These are phyloP conservation scores for Hydrozoanthus tunicans DNA, from an alignment of 64 coral and sea anemone genomes.

Conservation along the genomic window DNA sequence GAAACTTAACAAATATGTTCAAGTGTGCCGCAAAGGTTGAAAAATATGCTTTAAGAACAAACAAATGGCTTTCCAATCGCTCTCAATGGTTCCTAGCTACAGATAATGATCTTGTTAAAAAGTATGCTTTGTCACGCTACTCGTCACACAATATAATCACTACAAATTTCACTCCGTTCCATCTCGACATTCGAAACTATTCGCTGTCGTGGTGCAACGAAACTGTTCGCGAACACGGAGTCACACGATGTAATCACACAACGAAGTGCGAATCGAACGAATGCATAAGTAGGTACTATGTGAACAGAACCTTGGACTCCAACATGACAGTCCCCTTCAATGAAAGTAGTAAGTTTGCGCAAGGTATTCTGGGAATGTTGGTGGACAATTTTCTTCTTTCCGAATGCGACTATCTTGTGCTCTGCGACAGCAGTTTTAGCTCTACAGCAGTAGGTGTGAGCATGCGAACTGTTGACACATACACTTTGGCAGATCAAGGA, in stretches of 20 bases:
- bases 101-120: slow-evolving; percentile 64
- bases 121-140: slow-evolving; percentile 44
- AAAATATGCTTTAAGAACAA: slow-evolving; percentile 34
- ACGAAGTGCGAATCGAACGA: slow-evolving; percentile 51
- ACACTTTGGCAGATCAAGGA: slow-evolving; percentile 68
- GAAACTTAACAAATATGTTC: slow-evolving; percentile 59
- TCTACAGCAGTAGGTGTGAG: slow-evolving; percentile 87
- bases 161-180: slow-evolving; percentile 77
- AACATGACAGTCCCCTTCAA: slow-evolving; percentile 36
- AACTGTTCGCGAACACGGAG: slow-evolving; percentile 51
- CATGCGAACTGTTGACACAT: slow-evolving; percentile 72
- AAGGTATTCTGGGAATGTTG: slow-evolving; percentile 82
- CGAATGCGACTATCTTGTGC: slow-evolving; percentile 79
- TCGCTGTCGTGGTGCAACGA: slow-evolving; percentile 45
- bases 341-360: slow-evolving; percentile 49
- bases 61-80: not conserved
- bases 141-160: slow-evolving; percentile 65
- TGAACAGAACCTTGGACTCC: slow-evolving; percentile 61
- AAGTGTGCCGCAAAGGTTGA: slow-evolving; percentile 73
- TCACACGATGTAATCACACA: slow-evolving; percentile 76
- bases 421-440: slow-evolving; percentile 96
- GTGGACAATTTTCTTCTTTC: slow-evolving; percentile 85
- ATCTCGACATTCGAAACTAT: slow-evolving; percentile 63
- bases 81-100: slow-evolving; percentile 76
- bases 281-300: slow-evolving; percentile 56